Conservation (phyloP, 2,113 vertebrate species). For the Rhagologus leucostigma region DNA sequence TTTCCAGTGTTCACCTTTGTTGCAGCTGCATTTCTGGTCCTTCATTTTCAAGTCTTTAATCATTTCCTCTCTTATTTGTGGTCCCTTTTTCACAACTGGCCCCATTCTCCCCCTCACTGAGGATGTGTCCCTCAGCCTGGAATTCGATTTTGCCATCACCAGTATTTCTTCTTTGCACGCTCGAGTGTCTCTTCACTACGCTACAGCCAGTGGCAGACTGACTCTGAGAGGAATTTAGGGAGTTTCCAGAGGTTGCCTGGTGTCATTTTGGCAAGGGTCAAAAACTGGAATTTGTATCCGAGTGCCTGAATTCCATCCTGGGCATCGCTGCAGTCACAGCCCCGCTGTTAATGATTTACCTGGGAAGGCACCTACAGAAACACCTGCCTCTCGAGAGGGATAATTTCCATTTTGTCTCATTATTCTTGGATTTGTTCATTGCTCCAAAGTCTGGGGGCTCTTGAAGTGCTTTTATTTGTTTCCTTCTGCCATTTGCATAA, state of each 20-base stretch:
- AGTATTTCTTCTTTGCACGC: rapidly evolving
- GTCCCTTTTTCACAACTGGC: background rate
- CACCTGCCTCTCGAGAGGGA: background rate
- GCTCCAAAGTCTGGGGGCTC: background rate
- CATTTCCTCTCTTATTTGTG: background rate
- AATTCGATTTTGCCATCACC: background rate
- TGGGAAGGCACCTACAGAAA: background rate
- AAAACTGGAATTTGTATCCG: background rate
- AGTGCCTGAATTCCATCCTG: background rate
- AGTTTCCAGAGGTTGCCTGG: background rate
- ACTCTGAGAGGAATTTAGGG: background rate
- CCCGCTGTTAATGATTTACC: background rate
- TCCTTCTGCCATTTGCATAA: background rate
- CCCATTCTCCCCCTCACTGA: background rate
- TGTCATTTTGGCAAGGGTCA: background rate
- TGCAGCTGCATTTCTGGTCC: background rate
- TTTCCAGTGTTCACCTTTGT: background rate
- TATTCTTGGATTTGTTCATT: background rate
- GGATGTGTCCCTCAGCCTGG: background rate
- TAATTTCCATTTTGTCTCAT: background rate
- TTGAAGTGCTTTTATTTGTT: slow-evolving; percentile 25
- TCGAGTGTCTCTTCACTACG: rapidly evolving
- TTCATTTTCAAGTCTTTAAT: background rate
- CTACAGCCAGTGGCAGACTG: background rate
- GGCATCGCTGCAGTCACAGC: background rate